Base-by-base conservation (phyloP, 1,140 invertebrate genomes). In the Heliconius himera region DNA sequence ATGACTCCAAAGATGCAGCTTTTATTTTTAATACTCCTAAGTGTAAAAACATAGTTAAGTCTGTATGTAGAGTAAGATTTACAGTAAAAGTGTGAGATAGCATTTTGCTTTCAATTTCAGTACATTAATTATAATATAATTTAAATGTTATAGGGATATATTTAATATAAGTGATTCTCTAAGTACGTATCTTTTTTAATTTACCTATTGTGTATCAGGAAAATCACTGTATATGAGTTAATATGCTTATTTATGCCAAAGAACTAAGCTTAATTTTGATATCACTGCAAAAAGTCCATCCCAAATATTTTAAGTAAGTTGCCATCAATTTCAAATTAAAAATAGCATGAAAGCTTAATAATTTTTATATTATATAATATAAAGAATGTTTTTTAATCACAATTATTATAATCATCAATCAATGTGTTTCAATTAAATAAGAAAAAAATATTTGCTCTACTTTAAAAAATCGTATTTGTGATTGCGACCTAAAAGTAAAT, bases 21-120 rank as follows among this genome's bases (percentile, higher is more conserved):
- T 90, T 91, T 93, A 91, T 92, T 93, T 93, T 91, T 92, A 85
- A 89, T 90, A 91, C 86, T 78, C 81, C 66, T 88, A 91, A 91
- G 84, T 90, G 87, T 89, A 89, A 85, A 82, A 89, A 73, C 51
- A 83, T 88, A 86, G 78, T 80, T 91, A 91, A 90, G 91, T 88
- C 81, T 86, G 82, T 89, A 89, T 84, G 81, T 89, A 90, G 85
- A 54, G 73, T 91, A 90, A 88, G 86, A n/a, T 20, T 76, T 38
- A 73, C 33, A 36, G 26, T 66, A 66, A 26, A 66, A 66, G 22
- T 66, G 22, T 66, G 26, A 66, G 22, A 66, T 66, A 66, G 60
- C 60, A 66, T 66, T 66, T 60, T n/a, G 1, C n/a, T 13, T 60
- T 60, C 20, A 3, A 26, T 60, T 66, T 66, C 60, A 29, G 60